Evolutionary conservation across 35 echinoderm and acorn worm species (phyloP), one percentile per base, ranked within the genome.

Genomic region (Apostichopus californicus): DNA sequence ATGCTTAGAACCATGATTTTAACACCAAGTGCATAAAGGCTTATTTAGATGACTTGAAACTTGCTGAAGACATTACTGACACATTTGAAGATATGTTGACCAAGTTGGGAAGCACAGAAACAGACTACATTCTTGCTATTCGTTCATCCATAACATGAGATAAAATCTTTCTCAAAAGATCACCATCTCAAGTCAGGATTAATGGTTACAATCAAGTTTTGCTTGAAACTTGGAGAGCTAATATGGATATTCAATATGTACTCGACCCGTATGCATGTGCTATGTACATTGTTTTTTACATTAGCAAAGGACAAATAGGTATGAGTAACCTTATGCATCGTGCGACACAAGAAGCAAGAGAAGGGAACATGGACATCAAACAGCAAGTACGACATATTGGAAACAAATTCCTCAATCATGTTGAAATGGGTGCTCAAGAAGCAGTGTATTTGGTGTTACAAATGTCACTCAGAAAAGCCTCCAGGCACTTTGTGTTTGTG

Each of bases 231-330:
- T 95, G 94, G 94, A 92, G 92, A 79, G 94, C 94, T 23, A 95
- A 95, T 63, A 83, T 92, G 24, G 24, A 25, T 25, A 25, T 25
- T 25, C 24, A 25, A 25, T 25, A 25, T 25, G 24, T 25, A 25
- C 55, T 95, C 18, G 94, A 95, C 65, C 94, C 94, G 52, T 95
- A 92, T 92, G 90, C 94, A 70, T 95, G 24, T 25, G 24, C 24
- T 25, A 25, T 25, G 24, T 25, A 25, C 24, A 25, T 25, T 25
- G 24, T 25, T 90, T 95, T 83, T 14, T 95, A 95, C 90, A 95
- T 95, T 8, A 95, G 94, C 87, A 95, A 92, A 92, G 81, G 79
- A 21, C 94, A 95, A 79, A 87, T 71, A 95, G 94, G 94, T 9
- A 92, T 95, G 81, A 92, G 94, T 61, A 87, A 80, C 34, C 81